These are phyloP conservation scores for Colletes collaris DNA, from an alignment of 2,888 invertebrate species.

Conservation along the genomic window DNA sequence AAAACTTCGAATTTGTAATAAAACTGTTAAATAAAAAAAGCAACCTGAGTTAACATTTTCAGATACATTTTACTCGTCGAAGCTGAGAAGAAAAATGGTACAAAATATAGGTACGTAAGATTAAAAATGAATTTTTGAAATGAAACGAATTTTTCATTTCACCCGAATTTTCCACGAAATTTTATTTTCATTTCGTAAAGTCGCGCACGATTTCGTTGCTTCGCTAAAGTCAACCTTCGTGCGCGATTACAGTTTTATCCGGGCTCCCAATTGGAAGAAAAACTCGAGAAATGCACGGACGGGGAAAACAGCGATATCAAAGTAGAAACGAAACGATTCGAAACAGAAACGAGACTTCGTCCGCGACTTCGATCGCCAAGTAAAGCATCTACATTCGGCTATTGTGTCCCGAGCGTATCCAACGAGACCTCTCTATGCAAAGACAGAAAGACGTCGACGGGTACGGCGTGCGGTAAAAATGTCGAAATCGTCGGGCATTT, in stretches of 20 bases:
- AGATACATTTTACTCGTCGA: too few relatives aligned
- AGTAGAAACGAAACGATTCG: conserved; percentile 18
- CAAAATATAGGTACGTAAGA: too few relatives aligned
- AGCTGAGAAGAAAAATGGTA: too few relatives aligned
- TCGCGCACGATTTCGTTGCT: too few relatives aligned
- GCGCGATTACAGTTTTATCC: background rate
- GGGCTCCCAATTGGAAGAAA: background rate
- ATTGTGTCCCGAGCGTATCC: background rate
- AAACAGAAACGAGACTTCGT: conserved; percentile 28
- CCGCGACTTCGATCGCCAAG: conserved; percentile 31
- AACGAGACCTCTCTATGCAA: background rate
- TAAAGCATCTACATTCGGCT: conserved; percentile 16
- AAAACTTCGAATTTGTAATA: too few relatives aligned
- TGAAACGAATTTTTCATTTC: too few relatives aligned
- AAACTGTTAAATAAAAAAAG: too few relatives aligned
- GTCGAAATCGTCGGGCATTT: conserved; percentile 8
- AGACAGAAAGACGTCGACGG: background rate
- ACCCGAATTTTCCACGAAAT: too few relatives aligned
- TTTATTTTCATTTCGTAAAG: too few relatives aligned
- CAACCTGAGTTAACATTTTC: too few relatives aligned
- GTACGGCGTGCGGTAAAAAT: conserved; percentile 19
- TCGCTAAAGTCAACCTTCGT: background rate
- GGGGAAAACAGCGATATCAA: background rate
- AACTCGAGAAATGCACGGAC: background rate
- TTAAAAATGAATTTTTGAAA: too few relatives aligned